Conservation (phyloP, 2,888 invertebrate genomes). For the Rotaria magnacalcarata region DNA sequence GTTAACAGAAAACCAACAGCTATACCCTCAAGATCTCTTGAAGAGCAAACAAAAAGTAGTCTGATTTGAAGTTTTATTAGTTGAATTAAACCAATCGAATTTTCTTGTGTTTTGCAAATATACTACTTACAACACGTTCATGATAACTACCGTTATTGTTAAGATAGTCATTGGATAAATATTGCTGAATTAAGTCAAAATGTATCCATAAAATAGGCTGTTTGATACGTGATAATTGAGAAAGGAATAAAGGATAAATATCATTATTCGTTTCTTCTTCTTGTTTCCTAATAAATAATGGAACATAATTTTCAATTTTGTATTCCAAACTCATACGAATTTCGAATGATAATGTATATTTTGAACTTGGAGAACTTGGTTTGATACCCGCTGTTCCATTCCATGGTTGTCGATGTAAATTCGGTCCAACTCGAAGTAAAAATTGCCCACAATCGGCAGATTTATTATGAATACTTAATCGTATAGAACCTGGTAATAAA, state of each 20-base stretch:
- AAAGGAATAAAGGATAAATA: background rate
- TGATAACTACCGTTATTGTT: background rate
- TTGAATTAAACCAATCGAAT: background rate
- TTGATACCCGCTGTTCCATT: background rate
- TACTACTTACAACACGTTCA: background rate
- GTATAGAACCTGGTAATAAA: background rate
- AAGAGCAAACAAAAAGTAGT: too few relatives aligned
- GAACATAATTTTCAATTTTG: background rate
- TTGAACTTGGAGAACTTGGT: background rate
- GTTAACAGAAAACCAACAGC: too few relatives aligned
- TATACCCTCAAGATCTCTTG: too few relatives aligned
- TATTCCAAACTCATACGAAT: background rate
- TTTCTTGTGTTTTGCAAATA: background rate
- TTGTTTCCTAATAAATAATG: background rate
- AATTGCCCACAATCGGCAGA: background rate
- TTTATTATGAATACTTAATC: constrained; percentile 24
- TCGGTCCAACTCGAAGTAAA: constrained; percentile 5
- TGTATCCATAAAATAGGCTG: constrained; percentile 7
- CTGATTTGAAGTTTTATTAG: too few relatives aligned
- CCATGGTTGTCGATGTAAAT: constrained; percentile 24
- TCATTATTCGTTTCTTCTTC: background rate
- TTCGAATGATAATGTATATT: background rate
- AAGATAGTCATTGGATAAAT: background rate
- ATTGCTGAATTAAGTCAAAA: background rate
- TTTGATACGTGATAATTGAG: background rate